These are phyloP conservation scores for Chiridota heheva DNA, from an alignment of 35 echinoderm and acorn worm genomes.

Conservation along the genomic window DNA sequence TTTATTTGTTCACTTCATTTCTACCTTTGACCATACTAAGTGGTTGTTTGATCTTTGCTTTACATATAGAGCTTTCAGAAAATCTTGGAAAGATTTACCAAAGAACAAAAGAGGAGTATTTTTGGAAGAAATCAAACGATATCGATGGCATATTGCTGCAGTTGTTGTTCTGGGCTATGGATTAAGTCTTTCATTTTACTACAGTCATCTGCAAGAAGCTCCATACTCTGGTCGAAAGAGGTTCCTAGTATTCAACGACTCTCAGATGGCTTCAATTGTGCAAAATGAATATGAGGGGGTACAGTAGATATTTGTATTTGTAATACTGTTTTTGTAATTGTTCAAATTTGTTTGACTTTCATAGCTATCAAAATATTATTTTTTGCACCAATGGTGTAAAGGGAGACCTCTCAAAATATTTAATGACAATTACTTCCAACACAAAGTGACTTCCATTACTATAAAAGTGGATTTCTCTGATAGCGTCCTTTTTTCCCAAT, in stretches of 20 bases:
- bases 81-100: slow-evolving; percentile 75
- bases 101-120: slow-evolving; percentile 54
- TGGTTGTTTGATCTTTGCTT: no score
- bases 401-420: no score
- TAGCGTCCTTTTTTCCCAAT: no score
- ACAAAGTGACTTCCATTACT: not conserved
- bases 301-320: not conserved
- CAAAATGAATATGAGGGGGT: slow-evolving; percentile 75
- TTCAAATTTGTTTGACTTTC: not conserved
- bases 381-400: no score
- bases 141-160: slow-evolving; percentile 63
- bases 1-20: no score
- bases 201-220: slow-evolving; percentile 54
- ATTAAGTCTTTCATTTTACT: slow-evolving; percentile 43
- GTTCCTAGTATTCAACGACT: slow-evolving; percentile 78
- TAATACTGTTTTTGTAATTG: not conserved
- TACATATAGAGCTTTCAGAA: slow-evolving; percentile 71
- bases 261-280: slow-evolving; percentile 67
- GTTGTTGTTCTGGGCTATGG: slow-evolving; percentile 31
- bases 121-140: slow-evolving; percentile 24
- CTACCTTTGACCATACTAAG: no score
- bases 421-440: not conserved
- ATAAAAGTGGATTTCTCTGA: not conserved
- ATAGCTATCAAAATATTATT: not conserved
- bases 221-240: slow-evolving; percentile 79